phyloP scores from a whole-genome alignment of 2,113 vertebrate genomes.

The Orycteropus afer region DNA sequence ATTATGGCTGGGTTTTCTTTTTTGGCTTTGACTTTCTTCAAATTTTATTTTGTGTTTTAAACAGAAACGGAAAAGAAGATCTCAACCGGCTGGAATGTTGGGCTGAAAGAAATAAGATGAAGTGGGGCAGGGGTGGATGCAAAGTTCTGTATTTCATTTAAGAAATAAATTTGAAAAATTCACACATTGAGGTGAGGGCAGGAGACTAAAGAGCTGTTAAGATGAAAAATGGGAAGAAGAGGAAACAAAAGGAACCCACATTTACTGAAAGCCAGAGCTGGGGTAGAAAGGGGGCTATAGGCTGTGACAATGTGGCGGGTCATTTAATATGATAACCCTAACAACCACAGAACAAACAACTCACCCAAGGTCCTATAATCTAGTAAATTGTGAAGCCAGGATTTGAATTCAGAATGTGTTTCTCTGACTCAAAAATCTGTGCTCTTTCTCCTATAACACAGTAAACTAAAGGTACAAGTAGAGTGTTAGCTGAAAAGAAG shows the following conservation, averaged over 20 bases:
- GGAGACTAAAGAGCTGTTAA: background rate
- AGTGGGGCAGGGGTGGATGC: conserved; percentile 40
- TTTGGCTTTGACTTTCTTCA: conserved; percentile 53
- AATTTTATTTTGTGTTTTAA: conserved; percentile 67
- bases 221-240: background rate
- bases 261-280: background rate
- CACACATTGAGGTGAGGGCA: background rate
- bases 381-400: background rate
- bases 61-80: conserved; percentile 70
- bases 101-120: conserved; percentile 63
- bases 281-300: background rate
- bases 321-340: fast-evolving
- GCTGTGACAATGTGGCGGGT: background rate
- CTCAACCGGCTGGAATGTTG: conserved; percentile 73
- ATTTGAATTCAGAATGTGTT: background rate
- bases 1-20: conserved; percentile 42
- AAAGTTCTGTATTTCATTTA: conserved; percentile 66
- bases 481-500: background rate
- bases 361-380: background rate
- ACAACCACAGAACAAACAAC: background rate
- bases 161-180: conserved; percentile 60
- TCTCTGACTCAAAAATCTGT: background rate
- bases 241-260: background rate
- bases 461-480: background rate
- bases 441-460: background rate